Evolutionary conservation across 2,113 vertebrate genomes (phyloP).

Genomic region (Eudyptes chrysolophus): DNA sequence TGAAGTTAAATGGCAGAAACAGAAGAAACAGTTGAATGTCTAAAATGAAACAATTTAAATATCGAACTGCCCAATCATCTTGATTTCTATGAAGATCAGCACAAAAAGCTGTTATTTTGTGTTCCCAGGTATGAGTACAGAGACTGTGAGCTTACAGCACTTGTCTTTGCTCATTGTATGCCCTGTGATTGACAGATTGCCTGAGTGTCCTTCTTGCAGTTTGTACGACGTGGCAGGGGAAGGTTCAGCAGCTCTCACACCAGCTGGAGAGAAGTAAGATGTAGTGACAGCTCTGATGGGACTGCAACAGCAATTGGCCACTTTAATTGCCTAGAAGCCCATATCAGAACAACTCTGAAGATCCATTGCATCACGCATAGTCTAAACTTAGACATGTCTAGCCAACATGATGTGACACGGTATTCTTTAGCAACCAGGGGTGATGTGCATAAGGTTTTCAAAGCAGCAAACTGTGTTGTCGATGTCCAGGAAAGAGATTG

Average conservation of each 20-base stretch:
- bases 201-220: not conserved
- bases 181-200: not conserved
- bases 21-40: not conserved
- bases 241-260: not conserved
- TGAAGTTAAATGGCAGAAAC: not conserved
- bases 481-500: not conserved
- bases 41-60: not conserved
- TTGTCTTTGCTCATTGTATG: not conserved
- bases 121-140: not conserved
- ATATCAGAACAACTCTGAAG: not conserved
- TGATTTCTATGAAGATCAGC: not conserved
- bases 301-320: not conserved
- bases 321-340: not conserved
- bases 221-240: not conserved
- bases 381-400: rapidly evolving
- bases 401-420: not conserved
- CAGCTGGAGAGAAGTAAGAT: not conserved
- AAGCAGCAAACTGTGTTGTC: not conserved
- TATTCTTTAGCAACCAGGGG: not conserved
- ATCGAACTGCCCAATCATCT: not conserved
- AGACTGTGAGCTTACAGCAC: not conserved
- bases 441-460: not conserved
- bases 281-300: not conserved
- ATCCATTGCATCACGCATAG: not conserved
- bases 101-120: not conserved